Percentiles rank a stretch among this genome's conserved stretches.
Evolutionary conservation across 2,888 invertebrate genomes (phyloP).

Genomic region (Chrysolina americana): DNA sequence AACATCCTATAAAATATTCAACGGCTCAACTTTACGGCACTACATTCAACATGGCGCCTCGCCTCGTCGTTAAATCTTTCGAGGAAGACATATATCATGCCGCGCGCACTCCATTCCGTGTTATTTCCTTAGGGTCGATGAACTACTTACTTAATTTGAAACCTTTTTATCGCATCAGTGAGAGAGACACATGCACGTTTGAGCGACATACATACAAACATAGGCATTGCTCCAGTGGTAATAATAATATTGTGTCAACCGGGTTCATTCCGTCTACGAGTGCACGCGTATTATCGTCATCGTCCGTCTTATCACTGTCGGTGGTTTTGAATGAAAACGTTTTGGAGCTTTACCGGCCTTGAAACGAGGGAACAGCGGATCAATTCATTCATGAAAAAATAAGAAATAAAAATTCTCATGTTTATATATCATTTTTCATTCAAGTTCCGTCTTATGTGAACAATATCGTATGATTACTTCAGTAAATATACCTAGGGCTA

Average conservation of each 20-base stretch:
- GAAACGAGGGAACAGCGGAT: not conserved
- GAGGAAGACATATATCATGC: constrained; percentile 24
- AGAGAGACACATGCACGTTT: constrained; percentile 25
- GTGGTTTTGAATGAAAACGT: constrained; percentile 7
- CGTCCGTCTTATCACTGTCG: constrained; percentile 6
- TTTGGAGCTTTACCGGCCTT: not conserved
- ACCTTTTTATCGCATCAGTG: constrained; percentile 46
- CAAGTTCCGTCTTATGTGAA: no score
- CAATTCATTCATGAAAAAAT: no score
- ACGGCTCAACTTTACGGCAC: not conserved
- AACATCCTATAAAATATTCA: constrained; percentile 3
- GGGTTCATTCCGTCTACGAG: constrained; percentile 4
- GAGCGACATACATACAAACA: constrained; percentile 21
- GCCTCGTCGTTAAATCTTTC: constrained; percentile 17
- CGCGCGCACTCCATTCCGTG: constrained; percentile 39
- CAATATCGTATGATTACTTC: no score
- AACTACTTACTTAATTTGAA: constrained; percentile 42
- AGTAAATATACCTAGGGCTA: no score
- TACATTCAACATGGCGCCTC: constrained; percentile 23
- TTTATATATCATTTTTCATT: no score
- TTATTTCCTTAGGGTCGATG: constrained; percentile 44
- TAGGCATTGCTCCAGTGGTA: not conserved
- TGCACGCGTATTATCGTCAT: not conserved
- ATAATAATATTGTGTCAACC: constrained; percentile 10
- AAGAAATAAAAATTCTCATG: no score